These are phyloP conservation scores for Pangasius sanitwongsei DNA, from an alignment of 2,797 vertebrate genomes.

Conservation along the genomic window DNA sequence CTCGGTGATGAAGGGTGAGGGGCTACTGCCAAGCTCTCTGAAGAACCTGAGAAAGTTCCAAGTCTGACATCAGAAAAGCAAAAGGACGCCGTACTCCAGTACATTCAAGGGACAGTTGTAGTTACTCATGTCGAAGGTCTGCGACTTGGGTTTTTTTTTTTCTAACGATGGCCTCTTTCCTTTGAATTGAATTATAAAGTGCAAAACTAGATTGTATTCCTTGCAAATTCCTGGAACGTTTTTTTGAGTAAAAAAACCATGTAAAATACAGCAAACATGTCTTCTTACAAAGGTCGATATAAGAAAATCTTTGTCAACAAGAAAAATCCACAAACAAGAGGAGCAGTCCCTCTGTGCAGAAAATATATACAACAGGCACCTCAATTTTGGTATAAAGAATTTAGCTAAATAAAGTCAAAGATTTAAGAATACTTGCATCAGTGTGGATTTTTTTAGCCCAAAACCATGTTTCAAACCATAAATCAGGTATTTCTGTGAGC, in stretches of 20 bases:
- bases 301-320: conserved; percentile 75
- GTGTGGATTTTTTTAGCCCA: conserved; percentile 50
- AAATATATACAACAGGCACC: conserved; percentile 82
- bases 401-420: conserved; percentile 62
- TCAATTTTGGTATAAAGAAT: conserved; percentile 78
- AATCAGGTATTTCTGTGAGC: conserved; percentile 51
- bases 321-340: conserved; percentile 71
- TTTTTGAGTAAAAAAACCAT: conserved; percentile 74
- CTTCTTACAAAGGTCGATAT: conserved; percentile 70
- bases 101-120: conserved; percentile 67
- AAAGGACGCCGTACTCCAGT: conserved; percentile 54
- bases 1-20: conserved; percentile 45
- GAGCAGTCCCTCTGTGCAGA: conserved; percentile 69
- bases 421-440: conserved; percentile 54
- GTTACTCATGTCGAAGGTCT: conserved; percentile 46
- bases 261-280: conserved; percentile 74
- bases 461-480: conserved; percentile 50
- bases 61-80: conserved; percentile 49
- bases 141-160: conserved; percentile 58
- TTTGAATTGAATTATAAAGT: conserved; percentile 77
- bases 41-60: conserved; percentile 67
- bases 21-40: conserved; percentile 62
- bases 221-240: conserved; percentile 81
- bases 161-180: conserved; percentile 66
- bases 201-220: conserved; percentile 83